phyloP scores from a whole-genome alignment of 1,140 invertebrate genomes.

The Eumeta japonica region DNA sequence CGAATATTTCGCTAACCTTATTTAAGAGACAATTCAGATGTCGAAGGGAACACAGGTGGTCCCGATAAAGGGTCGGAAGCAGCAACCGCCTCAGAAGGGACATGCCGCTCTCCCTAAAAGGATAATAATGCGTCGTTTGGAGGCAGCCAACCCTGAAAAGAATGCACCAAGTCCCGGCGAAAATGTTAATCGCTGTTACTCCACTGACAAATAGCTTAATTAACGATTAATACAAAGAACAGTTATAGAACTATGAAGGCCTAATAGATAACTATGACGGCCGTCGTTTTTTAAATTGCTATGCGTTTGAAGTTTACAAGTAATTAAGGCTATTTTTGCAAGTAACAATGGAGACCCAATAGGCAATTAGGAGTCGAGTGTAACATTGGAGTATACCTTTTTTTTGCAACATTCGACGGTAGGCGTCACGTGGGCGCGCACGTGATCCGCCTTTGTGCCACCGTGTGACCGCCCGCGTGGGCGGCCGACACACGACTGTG shows the following conservation, averaged over 20 bases:
- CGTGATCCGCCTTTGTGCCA: slow-evolving; percentile 28
- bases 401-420: slow-evolving; percentile 48
- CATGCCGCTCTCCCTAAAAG: slow-evolving; percentile 54
- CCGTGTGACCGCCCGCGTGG: slow-evolving; percentile 41
- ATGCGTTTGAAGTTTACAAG: no score
- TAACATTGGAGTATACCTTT: slow-evolving; percentile 42
- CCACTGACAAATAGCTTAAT: slow-evolving; percentile 57
- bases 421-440: slow-evolving; percentile 51
- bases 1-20: slow-evolving; percentile 48
- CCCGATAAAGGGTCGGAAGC: slow-evolving; percentile 46
- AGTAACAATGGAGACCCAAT: no score
- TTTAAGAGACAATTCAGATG: slow-evolving; percentile 56
- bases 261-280: no score
- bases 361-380: no score
- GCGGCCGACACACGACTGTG: slow-evolving; percentile 37
- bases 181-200: slow-evolving; percentile 49
- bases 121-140: slow-evolving; percentile 55
- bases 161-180: slow-evolving; percentile 34
- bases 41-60: slow-evolving; percentile 50
- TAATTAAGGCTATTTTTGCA: no score
- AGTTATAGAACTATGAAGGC: no score
- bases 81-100: slow-evolving; percentile 34
- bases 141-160: slow-evolving; percentile 27
- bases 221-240: slow-evolving; percentile 51
- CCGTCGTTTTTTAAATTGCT: no score